These are phyloP conservation scores for Dermochelys coriacea DNA, from an alignment of 2,797 vertebrate species.

Conservation along the genomic window DNA sequence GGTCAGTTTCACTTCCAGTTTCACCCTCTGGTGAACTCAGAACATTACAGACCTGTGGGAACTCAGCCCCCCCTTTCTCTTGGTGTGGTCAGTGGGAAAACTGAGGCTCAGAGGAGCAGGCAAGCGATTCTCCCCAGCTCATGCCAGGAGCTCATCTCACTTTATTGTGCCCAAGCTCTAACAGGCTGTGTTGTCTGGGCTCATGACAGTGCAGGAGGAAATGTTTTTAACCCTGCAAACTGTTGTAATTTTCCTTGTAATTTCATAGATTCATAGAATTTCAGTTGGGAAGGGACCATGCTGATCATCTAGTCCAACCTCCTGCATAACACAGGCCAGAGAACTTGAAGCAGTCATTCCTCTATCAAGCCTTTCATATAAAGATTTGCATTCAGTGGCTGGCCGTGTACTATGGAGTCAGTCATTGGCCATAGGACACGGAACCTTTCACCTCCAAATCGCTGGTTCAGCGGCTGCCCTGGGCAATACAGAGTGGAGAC, in stretches of 20 bases:
- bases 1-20: background rate
- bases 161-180: background rate
- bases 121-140: background rate
- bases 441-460: background rate
- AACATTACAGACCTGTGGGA: background rate
- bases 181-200: background rate
- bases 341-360: background rate
- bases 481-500: background rate
- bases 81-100: background rate
- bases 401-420: too few species aligned
- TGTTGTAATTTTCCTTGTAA: background rate
- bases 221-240: background rate
- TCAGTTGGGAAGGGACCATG: background rate
- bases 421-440: background rate
- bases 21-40: background rate
- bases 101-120: background rate
- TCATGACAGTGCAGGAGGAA: background rate
- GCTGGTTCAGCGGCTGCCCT: background rate
- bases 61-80: background rate
- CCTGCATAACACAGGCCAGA: background rate
- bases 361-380: background rate
- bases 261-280: background rate
- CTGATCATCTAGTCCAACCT: background rate
- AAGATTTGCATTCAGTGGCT: background rate
- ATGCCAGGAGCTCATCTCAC: background rate